Evolutionary conservation across 2,113 vertebrate genomes (phyloP), one percentile per base, ranked within the genome.

Genomic region (Otis tarda): DNA sequence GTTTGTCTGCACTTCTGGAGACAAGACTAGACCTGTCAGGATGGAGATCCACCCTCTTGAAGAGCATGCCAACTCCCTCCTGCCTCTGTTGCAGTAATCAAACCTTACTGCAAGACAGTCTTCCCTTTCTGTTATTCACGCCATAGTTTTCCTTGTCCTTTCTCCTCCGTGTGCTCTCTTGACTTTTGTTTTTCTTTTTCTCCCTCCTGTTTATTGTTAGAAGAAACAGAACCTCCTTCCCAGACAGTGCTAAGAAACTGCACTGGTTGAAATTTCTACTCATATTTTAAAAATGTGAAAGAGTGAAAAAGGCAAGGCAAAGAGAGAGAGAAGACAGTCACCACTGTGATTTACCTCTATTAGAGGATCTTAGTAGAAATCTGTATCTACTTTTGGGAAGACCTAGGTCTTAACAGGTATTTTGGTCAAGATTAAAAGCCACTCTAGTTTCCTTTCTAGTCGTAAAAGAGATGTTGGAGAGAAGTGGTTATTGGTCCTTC

Each of bases 11-110:
- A 6, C 43, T 74, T 84, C 41, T 89, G 83, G 69, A 82, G 80
- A 15, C 95, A 92, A 93, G 94, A 92, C 74, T 11, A 37, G 92
- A 55, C 87, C 41, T 94, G 93, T 83, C 53, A 82, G 78, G 71
- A 86, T 81, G 71, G 82, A 89, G 73, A 83, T 83, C 73, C 83
- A n/a, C 77, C 71, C 89, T 64, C 52, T 70, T 70, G 84, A 89
- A 75, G 65, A 76, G 6, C 24, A 13, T 45, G 27, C 73, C 69
- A 86, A 79, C 59, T 77, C 81, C 39, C 33, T 93, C 71, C 81
- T 90, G 71, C 37, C 74, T 82, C 74, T 77, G 30, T 92, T 92
- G 83, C 69, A 57, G 80, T 52, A 77, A 67, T 78, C 52, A 78
- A 73, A 22, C 64, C 64, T 88, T 49, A 25, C 30, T 80, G 76